These are phyloP conservation scores for Andrena bucephala DNA, from an alignment of 2,888 invertebrate species.

Conservation along the genomic window DNA sequence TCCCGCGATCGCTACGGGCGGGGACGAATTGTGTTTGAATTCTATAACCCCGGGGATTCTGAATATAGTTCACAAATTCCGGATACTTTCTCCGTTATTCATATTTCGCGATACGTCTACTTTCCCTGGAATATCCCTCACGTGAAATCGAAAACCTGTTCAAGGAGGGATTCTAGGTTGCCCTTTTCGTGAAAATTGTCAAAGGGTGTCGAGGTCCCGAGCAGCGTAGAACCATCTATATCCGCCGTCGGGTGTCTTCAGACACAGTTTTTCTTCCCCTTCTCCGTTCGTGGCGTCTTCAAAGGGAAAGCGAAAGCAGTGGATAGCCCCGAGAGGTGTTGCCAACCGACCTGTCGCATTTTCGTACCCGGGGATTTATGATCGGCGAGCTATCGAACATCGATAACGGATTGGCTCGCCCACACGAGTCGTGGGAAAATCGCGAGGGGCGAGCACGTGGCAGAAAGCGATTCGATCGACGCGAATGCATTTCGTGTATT, in stretches of 20 bases:
- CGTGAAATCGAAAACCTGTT: not conserved
- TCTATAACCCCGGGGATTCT: too few species aligned
- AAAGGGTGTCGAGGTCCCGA: not conserved
- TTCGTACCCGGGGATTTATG: slow-evolving; percentile 70
- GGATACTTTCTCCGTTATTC: not conserved
- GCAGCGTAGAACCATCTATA: slow-evolving; percentile 24
- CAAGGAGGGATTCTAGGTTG: not conserved
- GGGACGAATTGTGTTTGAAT: too few species aligned
- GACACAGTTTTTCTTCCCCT: slow-evolving; percentile 16
- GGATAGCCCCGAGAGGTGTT: slow-evolving; percentile 52
- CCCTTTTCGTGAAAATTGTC: not conserved
- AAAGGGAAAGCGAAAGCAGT: slow-evolving; percentile 28
- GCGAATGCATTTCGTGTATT: not conserved
- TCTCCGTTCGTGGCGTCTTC: slow-evolving; percentile 9
- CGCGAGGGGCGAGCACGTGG: slow-evolving; percentile 36
- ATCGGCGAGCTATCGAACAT: slow-evolving; percentile 68
- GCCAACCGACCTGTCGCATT: slow-evolving; percentile 63
- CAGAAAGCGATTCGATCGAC: slow-evolving; percentile 24
- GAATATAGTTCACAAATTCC: not conserved
- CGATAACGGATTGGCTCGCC: slow-evolving; percentile 43
- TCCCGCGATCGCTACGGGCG: not conserved
- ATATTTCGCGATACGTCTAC: not conserved
- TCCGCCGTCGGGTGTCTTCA: slow-evolving; percentile 43
- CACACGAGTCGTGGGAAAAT: slow-evolving; percentile 54
- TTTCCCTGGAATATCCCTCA: not conserved